Base-by-base conservation (phyloP, 92 coral and sea anemone genomes). In the Ricordea florida region DNA sequence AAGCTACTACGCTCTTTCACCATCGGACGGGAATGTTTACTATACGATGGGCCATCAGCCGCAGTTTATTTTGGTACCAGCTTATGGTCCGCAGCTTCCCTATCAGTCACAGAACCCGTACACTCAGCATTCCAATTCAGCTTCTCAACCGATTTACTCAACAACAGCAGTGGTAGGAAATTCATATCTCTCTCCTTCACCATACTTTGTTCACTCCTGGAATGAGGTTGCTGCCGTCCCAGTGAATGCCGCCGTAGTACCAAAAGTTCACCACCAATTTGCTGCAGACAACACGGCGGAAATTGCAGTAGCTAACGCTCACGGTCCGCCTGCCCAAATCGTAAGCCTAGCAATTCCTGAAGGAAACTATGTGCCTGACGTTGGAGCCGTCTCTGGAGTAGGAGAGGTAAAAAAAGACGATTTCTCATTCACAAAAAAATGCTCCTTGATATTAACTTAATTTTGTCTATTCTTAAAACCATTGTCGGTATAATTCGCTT, bases 91-190 rank as follows among this genome's bases (percentile, higher is more conserved):
- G 5, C 92, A 87, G 63, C 45, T 87, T 79, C 74, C 73, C 35
- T 87, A 87, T 35, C 92, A 74, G 63, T 74, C 92, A 24, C 92
- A 87, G 62, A 84, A 57, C 47, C 80, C 85, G 14, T 87, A 87
- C 27, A 72, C 75, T 27, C 92, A 85, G 51, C 84, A 63, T 49
- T 78, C 92, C 42, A 87, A 87, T 81, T 81, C 92, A 87, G 68
- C 88, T 72, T 73, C 77, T 36, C 87, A 81, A 56, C 85, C 77
- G 36, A 68, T 87, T 23, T 87, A 82, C 64, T 65, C 92, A 1
- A 73, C 87, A 37, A 81, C 88, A 23, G 82, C 81, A 28, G 79
- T 87, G 24, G 64, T 77, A 33, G 88, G 92, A 49, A 74, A 80
- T 27, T 73, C 87, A 16, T 66, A 82, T 73, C 68, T 84, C 33